These are phyloP conservation scores for Pterocles burchelli DNA, from an alignment of 2,113 vertebrate species.

Conservation along the genomic window DNA sequence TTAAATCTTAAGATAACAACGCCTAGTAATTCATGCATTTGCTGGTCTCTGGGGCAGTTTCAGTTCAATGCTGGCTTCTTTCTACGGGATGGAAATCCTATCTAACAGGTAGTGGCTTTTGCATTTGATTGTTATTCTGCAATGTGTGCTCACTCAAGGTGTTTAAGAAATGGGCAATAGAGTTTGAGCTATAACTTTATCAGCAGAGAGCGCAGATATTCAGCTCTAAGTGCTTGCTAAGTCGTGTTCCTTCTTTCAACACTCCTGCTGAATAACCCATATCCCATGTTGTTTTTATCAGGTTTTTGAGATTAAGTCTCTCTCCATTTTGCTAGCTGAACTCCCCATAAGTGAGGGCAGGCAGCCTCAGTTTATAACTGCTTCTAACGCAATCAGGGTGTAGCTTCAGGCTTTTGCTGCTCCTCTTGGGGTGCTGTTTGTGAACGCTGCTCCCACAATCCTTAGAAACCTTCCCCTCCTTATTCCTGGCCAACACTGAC, in stretches of 20 bases:
- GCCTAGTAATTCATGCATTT: background rate
- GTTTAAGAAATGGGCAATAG: background rate
- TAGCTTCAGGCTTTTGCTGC: background rate
- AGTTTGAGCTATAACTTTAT: background rate
- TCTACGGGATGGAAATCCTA: background rate
- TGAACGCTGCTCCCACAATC: background rate
- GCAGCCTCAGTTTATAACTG: background rate
- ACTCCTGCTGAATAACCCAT: background rate
- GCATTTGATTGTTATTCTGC: background rate
- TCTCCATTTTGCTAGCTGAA: background rate
- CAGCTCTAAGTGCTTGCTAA: constrained; percentile 22
- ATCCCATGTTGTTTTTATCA: constrained; percentile 14
- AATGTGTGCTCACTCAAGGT: background rate
- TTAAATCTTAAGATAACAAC: background rate
- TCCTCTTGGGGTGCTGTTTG: background rate
- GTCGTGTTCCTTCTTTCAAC: background rate
- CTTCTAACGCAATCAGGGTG: background rate
- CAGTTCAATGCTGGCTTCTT: background rate
- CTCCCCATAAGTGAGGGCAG: background rate
- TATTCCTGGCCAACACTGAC: background rate
- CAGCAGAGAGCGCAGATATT: background rate
- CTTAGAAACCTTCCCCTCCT: background rate
- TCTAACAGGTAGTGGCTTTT: background rate
- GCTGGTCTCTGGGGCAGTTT: background rate
- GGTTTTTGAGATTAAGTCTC: background rate